Conservation (phyloP, 2,888 invertebrate species). For the Caenorhabditis auriculariae region DNA sequence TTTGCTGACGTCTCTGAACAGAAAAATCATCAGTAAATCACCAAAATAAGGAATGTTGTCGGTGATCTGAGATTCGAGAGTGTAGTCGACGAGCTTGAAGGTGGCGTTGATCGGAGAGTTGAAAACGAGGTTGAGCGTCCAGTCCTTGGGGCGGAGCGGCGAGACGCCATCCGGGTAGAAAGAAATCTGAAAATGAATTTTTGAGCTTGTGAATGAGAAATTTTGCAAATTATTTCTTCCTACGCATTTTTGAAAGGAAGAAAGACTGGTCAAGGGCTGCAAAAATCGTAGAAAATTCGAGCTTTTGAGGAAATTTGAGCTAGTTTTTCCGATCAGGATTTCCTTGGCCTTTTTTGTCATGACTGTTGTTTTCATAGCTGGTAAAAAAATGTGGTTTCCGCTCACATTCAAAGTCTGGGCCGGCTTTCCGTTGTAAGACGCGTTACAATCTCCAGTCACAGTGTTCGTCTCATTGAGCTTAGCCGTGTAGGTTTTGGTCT, state of each 20-base stretch:
- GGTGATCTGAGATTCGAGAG: conserved; percentile 23
- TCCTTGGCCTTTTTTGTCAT: too few species aligned
- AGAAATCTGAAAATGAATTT: conserved; percentile 17
- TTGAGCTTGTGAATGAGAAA: background rate
- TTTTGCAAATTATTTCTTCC: background rate
- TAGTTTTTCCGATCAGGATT: background rate
- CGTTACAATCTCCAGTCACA: conserved; percentile 31
- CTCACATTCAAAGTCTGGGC: conserved; percentile 34
- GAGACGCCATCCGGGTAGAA: conserved; percentile 36
- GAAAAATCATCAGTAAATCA: background rate
- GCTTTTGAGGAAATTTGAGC: background rate
- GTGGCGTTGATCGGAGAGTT: conserved; percentile 20
- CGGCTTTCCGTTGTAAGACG: conserved; percentile 20
- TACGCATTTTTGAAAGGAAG: too few species aligned
- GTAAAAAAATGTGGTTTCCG: too few species aligned
- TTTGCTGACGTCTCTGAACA: background rate
- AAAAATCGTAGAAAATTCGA: too few species aligned
- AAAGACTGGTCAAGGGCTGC: too few species aligned
- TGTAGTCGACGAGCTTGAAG: conserved; percentile 42
- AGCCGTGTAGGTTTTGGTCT: conserved; percentile 29
- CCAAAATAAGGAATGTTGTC: conserved; percentile 14
- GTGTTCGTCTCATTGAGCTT: conserved; percentile 18
- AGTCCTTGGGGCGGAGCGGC: conserved; percentile 23
- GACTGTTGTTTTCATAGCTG: background rate
- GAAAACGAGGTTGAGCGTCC: conserved; percentile 37